Percentiles rank a stretch among this genome's conserved stretches.
Conservation (phyloP, 2,113 vertebrate genomes). For the Cynopterus brachyotis region DNA sequence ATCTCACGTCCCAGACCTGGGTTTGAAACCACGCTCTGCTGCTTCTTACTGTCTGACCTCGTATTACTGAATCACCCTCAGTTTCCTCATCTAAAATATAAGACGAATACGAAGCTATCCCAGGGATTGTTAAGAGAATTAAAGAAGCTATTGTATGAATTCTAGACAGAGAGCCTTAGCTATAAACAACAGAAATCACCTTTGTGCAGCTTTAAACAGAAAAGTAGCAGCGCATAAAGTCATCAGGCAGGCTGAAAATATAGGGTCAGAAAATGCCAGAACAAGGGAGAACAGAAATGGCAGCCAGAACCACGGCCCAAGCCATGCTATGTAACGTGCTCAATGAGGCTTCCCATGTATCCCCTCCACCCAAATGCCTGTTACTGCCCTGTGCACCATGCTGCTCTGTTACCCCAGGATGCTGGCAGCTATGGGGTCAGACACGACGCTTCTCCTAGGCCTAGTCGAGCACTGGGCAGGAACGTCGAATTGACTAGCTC, state of each 20-base stretch:
- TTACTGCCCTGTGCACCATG: neutral
- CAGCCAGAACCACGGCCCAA: neutral
- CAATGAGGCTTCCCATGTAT: rapidly evolving
- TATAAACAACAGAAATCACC: neutral
- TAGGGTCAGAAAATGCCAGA: neutral
- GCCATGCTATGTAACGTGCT: rapidly evolving
- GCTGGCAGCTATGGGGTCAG: neutral
- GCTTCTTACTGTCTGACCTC: neutral
- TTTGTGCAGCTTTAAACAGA: neutral
- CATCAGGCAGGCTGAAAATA: neutral
- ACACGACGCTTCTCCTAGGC: rapidly evolving
- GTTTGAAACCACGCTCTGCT: neutral
- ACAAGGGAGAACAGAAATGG: neutral
- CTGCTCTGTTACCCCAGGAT: neutral
- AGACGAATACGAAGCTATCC: neutral
- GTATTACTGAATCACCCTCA: neutral
- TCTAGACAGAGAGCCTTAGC: neutral
- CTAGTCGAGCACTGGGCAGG: too few species aligned
- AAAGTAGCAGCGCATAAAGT: neutral
- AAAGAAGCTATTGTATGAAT: neutral
- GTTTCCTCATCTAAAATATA: neutral
- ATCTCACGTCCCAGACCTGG: neutral
- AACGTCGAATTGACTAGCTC: neutral
- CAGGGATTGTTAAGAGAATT: neutral
- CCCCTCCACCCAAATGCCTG: neutral